Conservation (phyloP, 2,888 invertebrate genomes). For the Silvanus unidentatus region DNA sequence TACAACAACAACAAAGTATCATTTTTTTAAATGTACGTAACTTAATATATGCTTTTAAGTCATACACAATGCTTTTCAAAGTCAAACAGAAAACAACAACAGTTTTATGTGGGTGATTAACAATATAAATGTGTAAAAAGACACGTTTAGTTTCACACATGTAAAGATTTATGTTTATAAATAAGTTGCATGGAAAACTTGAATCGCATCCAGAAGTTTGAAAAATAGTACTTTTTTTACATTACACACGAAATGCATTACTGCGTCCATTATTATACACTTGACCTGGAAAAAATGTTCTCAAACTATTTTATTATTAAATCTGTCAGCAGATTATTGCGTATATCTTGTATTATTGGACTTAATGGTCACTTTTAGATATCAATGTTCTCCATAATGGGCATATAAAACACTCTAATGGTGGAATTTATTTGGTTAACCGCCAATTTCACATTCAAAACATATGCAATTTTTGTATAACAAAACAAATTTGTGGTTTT, state of each 20-base stretch:
- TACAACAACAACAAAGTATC: too few relatives aligned
- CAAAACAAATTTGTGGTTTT: slow-evolving; percentile 22
- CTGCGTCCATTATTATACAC: too few relatives aligned
- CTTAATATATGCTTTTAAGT: slow-evolving; percentile 2
- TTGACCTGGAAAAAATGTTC: not conserved
- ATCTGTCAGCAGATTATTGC: slow-evolving; percentile 33
- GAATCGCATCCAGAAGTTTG: too few relatives aligned
- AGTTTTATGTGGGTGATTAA: slow-evolving; percentile 29
- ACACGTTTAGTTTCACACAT: slow-evolving; percentile 26
- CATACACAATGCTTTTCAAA: not conserved
- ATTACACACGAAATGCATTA: too few relatives aligned
- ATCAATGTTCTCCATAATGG: slow-evolving; percentile 30
- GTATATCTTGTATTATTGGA: slow-evolving; percentile 33
- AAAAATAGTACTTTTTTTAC: too few relatives aligned
- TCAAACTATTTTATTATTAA: slow-evolving; percentile 29
- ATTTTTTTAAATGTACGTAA: slow-evolving; percentile 13
- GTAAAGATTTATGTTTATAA: slow-evolving; percentile 23
- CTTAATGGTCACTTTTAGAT: slow-evolving; percentile 34
- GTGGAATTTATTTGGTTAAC: slow-evolving; percentile 37
- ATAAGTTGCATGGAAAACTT: not conserved
- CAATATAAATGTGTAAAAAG: slow-evolving; percentile 15
- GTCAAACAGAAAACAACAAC: slow-evolving; percentile 9
- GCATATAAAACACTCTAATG: slow-evolving; percentile 34
- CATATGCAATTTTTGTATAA: slow-evolving; percentile 14
- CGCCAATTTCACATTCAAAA: slow-evolving; percentile 27